Evolutionary conservation across 2,113 vertebrate genomes (phyloP).

Genomic region (Ovibos moschatus): DNA sequence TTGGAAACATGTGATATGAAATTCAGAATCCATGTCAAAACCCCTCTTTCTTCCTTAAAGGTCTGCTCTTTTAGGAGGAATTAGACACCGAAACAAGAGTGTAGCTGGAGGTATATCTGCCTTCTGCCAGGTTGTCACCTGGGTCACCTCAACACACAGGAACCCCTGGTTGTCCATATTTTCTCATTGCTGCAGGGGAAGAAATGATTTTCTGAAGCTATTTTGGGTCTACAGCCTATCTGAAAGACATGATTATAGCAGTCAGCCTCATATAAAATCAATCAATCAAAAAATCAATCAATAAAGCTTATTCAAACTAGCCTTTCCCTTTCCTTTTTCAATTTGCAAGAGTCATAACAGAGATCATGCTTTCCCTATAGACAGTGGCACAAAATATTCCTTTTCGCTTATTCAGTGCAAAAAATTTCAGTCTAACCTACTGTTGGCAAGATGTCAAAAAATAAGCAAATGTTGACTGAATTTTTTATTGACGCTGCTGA

Average conservation of each 20-base stretch:
- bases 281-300: not conserved
- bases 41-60: not conserved
- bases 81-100: not conserved
- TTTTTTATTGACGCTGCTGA: slow-evolving; percentile 26
- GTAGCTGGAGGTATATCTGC: not conserved
- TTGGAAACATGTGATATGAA: not conserved
- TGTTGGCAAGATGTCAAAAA: slow-evolving; percentile 46
- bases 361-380: not conserved
- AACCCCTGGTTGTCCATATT: rapidly evolving
- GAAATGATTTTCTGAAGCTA: not conserved
- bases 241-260: not conserved
- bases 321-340: not conserved
- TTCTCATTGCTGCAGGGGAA: not conserved
- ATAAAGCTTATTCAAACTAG: not conserved
- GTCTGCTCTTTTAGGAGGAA: not conserved
- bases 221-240: not conserved
- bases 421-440: not conserved
- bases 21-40: not conserved
- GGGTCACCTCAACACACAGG: not conserved
- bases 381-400: not conserved
- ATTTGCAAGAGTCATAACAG: not conserved
- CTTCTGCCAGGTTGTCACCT: not conserved
- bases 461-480: slow-evolving; percentile 19
- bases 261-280: not conserved
- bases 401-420: not conserved